Evolutionary conservation across 1,140 invertebrate species (phyloP).

Genomic region (Sminthurides bifidus): DNA sequence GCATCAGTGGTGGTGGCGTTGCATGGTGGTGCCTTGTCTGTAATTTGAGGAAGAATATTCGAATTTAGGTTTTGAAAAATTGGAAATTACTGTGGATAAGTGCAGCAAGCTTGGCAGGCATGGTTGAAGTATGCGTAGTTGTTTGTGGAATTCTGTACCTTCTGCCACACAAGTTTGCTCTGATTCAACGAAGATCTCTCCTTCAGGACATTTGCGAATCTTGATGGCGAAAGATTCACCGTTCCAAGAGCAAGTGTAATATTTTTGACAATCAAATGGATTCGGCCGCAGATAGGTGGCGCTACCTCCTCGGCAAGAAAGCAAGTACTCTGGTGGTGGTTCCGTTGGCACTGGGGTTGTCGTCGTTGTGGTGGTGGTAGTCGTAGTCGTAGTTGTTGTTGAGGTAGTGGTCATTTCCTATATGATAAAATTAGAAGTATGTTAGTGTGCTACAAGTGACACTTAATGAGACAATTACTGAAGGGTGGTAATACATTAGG

Average conservation of each 20-base stretch:
- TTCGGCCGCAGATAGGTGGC: slow-evolving; percentile 21
- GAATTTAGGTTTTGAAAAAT: no score
- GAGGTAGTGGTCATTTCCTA: slow-evolving; percentile 1
- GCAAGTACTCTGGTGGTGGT: slow-evolving; percentile 17
- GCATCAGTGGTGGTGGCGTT: slow-evolving; percentile 14
- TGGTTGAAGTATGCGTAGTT: no score
- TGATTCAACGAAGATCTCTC: slow-evolving; percentile 21
- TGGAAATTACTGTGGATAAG: no score
- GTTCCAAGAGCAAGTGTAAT: slow-evolving; percentile 28
- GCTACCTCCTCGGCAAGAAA: slow-evolving; percentile 25
- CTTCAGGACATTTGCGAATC: slow-evolving; percentile 23
- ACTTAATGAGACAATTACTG: no score
- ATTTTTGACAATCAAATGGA: slow-evolving; percentile 28
- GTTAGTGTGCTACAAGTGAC: neutral
- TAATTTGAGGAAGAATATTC: no score
- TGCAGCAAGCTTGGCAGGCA: no score
- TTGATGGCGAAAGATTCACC: slow-evolving; percentile 25
- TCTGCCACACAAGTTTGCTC: slow-evolving; percentile 18
- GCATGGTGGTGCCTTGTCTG: slow-evolving; percentile 15
- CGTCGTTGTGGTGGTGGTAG: slow-evolving; percentile 10
- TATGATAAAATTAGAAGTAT: neutral
- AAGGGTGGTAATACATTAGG: no score
- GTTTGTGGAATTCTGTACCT: slow-evolving; percentile 8
- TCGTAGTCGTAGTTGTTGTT: slow-evolving; percentile 11
- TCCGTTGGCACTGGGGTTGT: slow-evolving; percentile 10